Base-by-base conservation (phyloP, 2,797 vertebrate species). In the Cichlasoma orientale region DNA sequence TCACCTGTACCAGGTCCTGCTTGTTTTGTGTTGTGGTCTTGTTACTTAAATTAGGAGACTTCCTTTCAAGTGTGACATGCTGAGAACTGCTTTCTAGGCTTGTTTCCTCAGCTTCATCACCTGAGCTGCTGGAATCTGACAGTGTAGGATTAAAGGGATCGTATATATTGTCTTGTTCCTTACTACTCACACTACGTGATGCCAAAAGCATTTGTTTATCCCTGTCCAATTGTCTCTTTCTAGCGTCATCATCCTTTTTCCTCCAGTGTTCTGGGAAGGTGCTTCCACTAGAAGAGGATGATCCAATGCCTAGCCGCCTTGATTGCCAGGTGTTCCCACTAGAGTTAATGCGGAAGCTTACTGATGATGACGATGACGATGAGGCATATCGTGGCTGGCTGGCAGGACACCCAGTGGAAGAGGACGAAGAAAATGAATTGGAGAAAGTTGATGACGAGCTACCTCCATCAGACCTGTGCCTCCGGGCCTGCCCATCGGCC, bases 141-240 rank as follows among this genome's bases (percentile, higher is more conserved):
- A 96, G 94, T 0, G 98, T 99, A 63, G 98, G 98, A 80, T 99
- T 95, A 88, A 97, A 99, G 38, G 98, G 98, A 92, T 99, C 98
- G 3, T 99, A 99, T 31, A 97, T 96, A 75, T 96, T 95, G 23
- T 95, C 91, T 82, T 94, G 91, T 75, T 97, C 95, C 1, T 95
- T 86, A 78, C 93, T 96, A 78, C 92, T 90, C 44, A 74, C 27
- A 0, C 75, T 69, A 41, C 10, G 86, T 23, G 93, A 91, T 6
- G 88, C 89, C 56, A 94, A 87, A 29, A 94, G 88, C 78, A 82
- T 92, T 74, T 90, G 87, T 83, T 95, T 95, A 80, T 92, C 92
- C 81, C 90, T 91, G 75, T 86, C 87, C 55, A 92, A 53, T 66
- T 85, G 91, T 73, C 87, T 91, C 74, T 87, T 95, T 80, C 56